A percentile compares a stretch with the other conserved stretches of the same genome.
Conservation (phyloP, 2,888 invertebrate genomes). For the Caenorhabditis panamensis region DNA sequence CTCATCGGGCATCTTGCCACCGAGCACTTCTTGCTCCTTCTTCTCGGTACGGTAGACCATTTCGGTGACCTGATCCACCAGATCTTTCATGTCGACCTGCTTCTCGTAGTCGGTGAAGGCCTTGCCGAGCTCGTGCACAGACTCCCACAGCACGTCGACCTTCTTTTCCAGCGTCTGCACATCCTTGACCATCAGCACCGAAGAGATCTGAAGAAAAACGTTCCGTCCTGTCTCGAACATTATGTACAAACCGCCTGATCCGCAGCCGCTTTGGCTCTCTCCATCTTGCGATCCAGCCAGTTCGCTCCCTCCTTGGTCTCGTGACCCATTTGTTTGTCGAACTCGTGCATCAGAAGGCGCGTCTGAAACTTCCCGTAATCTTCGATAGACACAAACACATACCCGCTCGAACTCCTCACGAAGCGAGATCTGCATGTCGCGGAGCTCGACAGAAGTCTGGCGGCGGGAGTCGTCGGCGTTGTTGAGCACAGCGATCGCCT, state of each 20-base stretch:
- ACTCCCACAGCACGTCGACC: constrained; percentile 45
- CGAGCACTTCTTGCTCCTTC: constrained; percentile 22
- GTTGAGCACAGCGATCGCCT: constrained; percentile 29
- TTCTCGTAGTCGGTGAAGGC: constrained; percentile 40
- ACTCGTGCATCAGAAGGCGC: constrained; percentile 23
- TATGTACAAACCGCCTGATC: constrained; percentile 26
- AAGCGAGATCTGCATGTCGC: constrained; percentile 44
- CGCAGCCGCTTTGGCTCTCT: constrained; percentile 16
- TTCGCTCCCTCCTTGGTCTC: constrained; percentile 11
- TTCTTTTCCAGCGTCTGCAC: constrained; percentile 54
- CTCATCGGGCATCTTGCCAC: constrained; percentile 8
- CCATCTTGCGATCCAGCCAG: constrained; percentile 39
- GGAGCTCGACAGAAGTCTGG: constrained; percentile 30
- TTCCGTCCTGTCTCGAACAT: neutral
- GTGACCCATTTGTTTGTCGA: constrained; percentile 26
- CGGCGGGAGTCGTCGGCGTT: constrained; percentile 36
- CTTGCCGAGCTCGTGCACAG: constrained; percentile 42
- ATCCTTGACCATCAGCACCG: constrained; percentile 43
- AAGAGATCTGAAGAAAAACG: constrained; percentile 28
- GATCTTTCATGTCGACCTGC: constrained; percentile 39
- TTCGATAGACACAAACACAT: neutral
- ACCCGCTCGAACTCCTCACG: constrained; percentile 41
- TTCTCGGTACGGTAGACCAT: constrained; percentile 53
- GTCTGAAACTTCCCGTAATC: neutral
- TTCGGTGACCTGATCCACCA: constrained; percentile 53